Evolutionary conservation across 2,888 invertebrate species (phyloP).

Genomic region (Eupithecia insigniata): DNA sequence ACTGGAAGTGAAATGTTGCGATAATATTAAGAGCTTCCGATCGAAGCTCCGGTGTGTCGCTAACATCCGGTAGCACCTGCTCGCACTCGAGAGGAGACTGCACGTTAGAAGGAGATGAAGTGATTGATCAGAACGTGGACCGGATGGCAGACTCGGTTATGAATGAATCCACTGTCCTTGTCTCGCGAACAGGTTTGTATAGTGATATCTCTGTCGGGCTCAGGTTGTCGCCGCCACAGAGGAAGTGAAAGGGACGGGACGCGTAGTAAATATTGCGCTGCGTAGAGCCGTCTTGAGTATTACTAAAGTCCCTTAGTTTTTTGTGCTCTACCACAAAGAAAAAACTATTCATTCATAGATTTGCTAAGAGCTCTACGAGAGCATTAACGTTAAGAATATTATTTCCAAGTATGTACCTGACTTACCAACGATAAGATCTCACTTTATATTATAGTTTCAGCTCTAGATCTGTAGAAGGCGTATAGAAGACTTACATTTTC

Average conservation of each 20-base stretch:
- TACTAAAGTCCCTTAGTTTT: constrained; percentile 72
- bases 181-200: constrained; percentile 59
- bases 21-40: constrained; percentile 76
- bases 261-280: constrained; percentile 83
- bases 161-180: constrained; percentile 80
- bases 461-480: neutral
- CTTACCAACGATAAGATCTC: neutral
- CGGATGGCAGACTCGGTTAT: constrained; percentile 83
- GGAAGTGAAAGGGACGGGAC: constrained; percentile 84
- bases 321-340: constrained; percentile 71
- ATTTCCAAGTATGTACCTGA: neutral
- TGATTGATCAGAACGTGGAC: constrained; percentile 79
- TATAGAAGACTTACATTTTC: neutral
- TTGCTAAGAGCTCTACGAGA: constrained; percentile 43
- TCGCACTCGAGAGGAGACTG: constrained; percentile 76
- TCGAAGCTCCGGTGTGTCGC: constrained; percentile 69
- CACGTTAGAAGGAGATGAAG: constrained; percentile 82
- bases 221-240: constrained; percentile 81
- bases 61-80: constrained; percentile 82
- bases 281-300: constrained; percentile 71
- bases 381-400: constrained; percentile 16
- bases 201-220: constrained; percentile 67
- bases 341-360: constrained; percentile 75
- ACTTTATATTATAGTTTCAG: neutral
- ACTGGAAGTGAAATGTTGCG: constrained; percentile 59